Percentiles rank a stretch among this genome's conserved stretches.
Conservation (phyloP, 2,797 vertebrate species). For the Pempheris klunzingeri region DNA sequence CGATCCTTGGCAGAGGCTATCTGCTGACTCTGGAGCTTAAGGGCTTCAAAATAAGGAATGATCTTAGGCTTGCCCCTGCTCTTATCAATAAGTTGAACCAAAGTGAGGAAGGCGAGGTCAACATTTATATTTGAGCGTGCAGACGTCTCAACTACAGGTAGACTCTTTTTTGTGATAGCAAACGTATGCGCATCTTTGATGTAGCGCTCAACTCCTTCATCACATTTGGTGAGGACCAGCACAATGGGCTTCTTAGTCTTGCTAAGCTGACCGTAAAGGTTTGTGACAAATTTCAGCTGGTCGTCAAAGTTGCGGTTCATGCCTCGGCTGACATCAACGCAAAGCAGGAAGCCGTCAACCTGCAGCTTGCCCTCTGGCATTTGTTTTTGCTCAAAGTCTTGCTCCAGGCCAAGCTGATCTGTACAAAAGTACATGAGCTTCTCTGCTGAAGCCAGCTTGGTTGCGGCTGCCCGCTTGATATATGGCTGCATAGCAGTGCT, state of each 20-base stretch:
- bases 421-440: conserved; percentile 99
- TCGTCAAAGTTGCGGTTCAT: conserved; percentile 99
- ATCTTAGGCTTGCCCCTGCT: conserved; percentile 96
- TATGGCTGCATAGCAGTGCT: conserved; percentile 98
- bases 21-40: conserved; percentile 98
- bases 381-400: conserved; percentile 99
- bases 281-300: conserved; percentile 96
- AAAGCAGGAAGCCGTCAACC: conserved; percentile 95
- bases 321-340: conserved; percentile 96
- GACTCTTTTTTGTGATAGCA: conserved; percentile 96
- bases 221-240: conserved; percentile 95
- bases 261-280: conserved; percentile 94
- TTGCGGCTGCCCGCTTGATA: conserved; percentile 94
- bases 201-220: conserved; percentile 98
- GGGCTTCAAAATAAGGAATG: conserved; percentile 96
- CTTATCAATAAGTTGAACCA: conserved; percentile 94
- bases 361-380: conserved; percentile 98
- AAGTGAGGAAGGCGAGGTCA: conserved; percentile 94
- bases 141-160: conserved; percentile 97
- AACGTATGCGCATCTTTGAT: conserved; percentile 97
- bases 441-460: conserved; percentile 96
- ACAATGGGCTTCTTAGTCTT: conserved; percentile 97
- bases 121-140: conserved; percentile 97
- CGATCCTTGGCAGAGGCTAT: conserved; percentile 97
- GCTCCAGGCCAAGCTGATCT: conserved; percentile 96